These are phyloP conservation scores for Gorsachius goisagi DNA, from an alignment of 2,113 vertebrate genomes.

Conservation along the genomic window DNA sequence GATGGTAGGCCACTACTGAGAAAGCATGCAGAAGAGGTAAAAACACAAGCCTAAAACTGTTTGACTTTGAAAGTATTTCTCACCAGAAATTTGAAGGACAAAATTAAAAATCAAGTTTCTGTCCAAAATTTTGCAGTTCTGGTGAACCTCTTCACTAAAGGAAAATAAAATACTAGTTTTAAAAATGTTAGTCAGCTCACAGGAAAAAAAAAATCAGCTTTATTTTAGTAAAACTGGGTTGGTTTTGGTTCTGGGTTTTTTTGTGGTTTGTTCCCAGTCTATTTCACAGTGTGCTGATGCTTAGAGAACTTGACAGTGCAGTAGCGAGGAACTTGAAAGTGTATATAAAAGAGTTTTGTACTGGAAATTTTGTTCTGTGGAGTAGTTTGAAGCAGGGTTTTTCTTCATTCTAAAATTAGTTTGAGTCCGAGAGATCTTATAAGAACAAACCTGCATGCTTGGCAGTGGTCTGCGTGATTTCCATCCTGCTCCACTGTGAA, in stretches of 20 bases:
- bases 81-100: neutral
- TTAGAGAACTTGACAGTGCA: conserved; percentile 35
- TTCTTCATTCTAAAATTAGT: conserved; percentile 54
- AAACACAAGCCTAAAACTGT: neutral
- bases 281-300: conserved; percentile 4
- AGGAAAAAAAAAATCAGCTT: neutral
- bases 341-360: conserved; percentile 14
- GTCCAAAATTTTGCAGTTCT: neutral
- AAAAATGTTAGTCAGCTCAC: neutral
- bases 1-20: neutral
- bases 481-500: conserved; percentile 11
- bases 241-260: neutral
- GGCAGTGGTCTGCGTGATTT: conserved; percentile 3
- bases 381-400: conserved; percentile 24
- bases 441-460: conserved; percentile 29
- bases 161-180: neutral
- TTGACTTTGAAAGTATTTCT: neutral
- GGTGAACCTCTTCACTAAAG: neutral
- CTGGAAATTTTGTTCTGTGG: conserved; percentile 10
- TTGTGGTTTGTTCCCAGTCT: conserved; percentile 42
- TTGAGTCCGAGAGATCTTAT: conserved; percentile 4
- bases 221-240: conserved; percentile 45
- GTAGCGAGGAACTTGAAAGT: neutral
- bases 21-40: neutral
- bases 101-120: neutral